A percentile compares a stretch with the other conserved stretches of the same genome.
Evolutionary conservation across 2,888 invertebrate species (phyloP).

Genomic region (Eristalis intricaria): DNA sequence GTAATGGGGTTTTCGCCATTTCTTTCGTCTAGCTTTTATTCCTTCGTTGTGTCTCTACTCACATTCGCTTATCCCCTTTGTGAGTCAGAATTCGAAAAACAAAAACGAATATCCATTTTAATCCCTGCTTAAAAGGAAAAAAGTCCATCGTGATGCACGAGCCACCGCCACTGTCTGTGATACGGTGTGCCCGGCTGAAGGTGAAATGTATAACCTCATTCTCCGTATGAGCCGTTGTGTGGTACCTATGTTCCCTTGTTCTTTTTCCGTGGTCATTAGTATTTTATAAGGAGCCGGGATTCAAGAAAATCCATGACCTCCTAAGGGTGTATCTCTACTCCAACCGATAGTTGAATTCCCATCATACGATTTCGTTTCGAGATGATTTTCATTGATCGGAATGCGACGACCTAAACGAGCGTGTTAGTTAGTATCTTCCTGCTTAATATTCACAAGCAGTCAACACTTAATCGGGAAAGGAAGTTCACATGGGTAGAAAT

Average conservation of each 20-base stretch:
- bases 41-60: slow-evolving; percentile 11
- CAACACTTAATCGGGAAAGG: slow-evolving; percentile 15
- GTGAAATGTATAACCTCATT: slow-evolving; percentile 41
- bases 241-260: not conserved
- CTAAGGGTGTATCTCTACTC: slow-evolving; percentile 69
- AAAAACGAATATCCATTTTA: slow-evolving; percentile 47
- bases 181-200: slow-evolving; percentile 9
- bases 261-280: slow-evolving; percentile 22
- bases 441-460: slow-evolving; percentile 36
- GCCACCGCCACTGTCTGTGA: slow-evolving; percentile 25
- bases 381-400: slow-evolving; percentile 22
- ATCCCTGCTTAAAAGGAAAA: slow-evolving; percentile 13
- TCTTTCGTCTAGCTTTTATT: slow-evolving; percentile 20
- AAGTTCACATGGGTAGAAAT: slow-evolving; percentile 34
- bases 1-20: slow-evolving; percentile 36
- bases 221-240: slow-evolving; percentile 7
- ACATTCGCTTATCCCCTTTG: slow-evolving; percentile 33
- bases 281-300: slow-evolving; percentile 10
- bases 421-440: not conserved
- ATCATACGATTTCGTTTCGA: slow-evolving; percentile 1
- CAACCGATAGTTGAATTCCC: slow-evolving; percentile 13
- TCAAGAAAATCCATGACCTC: slow-evolving; percentile 53
- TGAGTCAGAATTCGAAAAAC: slow-evolving; percentile 1
- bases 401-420: slow-evolving; percentile 2
- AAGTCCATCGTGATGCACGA: slow-evolving; percentile 53